Base-by-base conservation (phyloP, 2,797 vertebrate species). In the Hephaestus fuliginosus region DNA sequence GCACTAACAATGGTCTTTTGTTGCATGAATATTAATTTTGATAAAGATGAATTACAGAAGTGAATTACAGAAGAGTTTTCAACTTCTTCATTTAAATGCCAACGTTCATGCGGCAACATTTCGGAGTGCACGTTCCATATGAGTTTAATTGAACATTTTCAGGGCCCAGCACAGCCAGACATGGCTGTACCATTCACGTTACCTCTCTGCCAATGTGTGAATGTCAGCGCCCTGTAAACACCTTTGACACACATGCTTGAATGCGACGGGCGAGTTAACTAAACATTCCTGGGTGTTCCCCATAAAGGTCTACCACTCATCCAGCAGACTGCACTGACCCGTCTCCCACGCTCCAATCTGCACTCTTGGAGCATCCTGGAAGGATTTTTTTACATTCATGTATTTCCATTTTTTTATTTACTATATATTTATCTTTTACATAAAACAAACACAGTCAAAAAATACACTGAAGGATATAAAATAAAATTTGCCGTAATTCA, bases 231-330 rank as follows among this genome's bases (percentile, higher is more conserved):
- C 90, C 92, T 89, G 92, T 92, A 94, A 94, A 94, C 94, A 94
- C 92, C 93, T 94, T 93, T 94, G 92, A 94, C 93, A 94, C 91
- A 93, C 93, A 92, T 74, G 90, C 90, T 94, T 94, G 93, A 95
- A 93, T 92, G 89, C 84, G 76, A 88, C 80, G 72, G 91, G 82
- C 64, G 74, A 93, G 90, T 90, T 94, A 92, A 94, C 93, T 89
- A 92, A 94, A 95, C 93, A 94, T 94, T 94, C 93, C 91, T 93
- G 93, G 93, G 93, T 94, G 92, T 94, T 93, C 91, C 86, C 80
- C 80, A 62, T 92, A 89, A 91, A 92, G 90, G 91, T 91, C 86
- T 83, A 86, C 82, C 88, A 72, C 91, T 92, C 90, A 80, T 71
- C 87, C 81, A 89, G 72, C 72, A 72, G 72, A 76, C 82, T 80